phyloP scores from a whole-genome alignment of 2,113 vertebrate genomes.

The Argyrosomus japonicus region DNA sequence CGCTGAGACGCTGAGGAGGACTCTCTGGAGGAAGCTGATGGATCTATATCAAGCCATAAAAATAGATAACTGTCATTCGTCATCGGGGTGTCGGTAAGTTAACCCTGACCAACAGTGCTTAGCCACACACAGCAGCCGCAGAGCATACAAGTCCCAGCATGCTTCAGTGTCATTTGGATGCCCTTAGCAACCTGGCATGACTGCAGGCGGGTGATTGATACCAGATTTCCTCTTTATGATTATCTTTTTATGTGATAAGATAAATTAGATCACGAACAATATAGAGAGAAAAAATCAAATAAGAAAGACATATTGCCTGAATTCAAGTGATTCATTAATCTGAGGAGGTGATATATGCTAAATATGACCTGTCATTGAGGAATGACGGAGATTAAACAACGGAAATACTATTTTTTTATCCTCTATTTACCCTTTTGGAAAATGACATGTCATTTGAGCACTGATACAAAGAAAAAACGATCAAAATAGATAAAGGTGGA shows the following conservation, averaged over 20 bases:
- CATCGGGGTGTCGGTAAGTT: slow-evolving; percentile 68
- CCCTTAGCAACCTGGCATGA: slow-evolving; percentile 65
- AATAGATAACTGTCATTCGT: slow-evolving; percentile 80
- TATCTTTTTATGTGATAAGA: slow-evolving; percentile 60
- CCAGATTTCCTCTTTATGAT: slow-evolving; percentile 46
- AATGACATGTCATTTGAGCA: slow-evolving; percentile 5
- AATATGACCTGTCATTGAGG: slow-evolving; percentile 38
- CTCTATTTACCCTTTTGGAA: slow-evolving; percentile 35
- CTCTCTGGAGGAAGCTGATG: slow-evolving; percentile 66
- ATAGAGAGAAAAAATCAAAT: slow-evolving; percentile 35
- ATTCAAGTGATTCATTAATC: slow-evolving; percentile 54
- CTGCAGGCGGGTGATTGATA: slow-evolving; percentile 65
- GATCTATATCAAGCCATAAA: slow-evolving; percentile 77
- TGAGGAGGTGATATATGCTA: slow-evolving; percentile 29
- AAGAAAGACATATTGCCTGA: slow-evolving; percentile 40
- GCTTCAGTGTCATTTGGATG: slow-evolving; percentile 74
- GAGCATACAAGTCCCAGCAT: slow-evolving; percentile 77
- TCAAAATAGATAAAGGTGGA: neutral
- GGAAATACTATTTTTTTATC: slow-evolving; percentile 17
- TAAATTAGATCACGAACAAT: slow-evolving; percentile 57
- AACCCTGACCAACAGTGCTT: slow-evolving; percentile 72
- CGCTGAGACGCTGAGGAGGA: slow-evolving; percentile 35
- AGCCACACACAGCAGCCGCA: slow-evolving; percentile 37
- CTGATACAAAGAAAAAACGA: neutral
- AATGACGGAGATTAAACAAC: slow-evolving; percentile 37